These are phyloP conservation scores for Mythimna albipuncta DNA, from an alignment of 2,888 invertebrate species.

Conservation along the genomic window DNA sequence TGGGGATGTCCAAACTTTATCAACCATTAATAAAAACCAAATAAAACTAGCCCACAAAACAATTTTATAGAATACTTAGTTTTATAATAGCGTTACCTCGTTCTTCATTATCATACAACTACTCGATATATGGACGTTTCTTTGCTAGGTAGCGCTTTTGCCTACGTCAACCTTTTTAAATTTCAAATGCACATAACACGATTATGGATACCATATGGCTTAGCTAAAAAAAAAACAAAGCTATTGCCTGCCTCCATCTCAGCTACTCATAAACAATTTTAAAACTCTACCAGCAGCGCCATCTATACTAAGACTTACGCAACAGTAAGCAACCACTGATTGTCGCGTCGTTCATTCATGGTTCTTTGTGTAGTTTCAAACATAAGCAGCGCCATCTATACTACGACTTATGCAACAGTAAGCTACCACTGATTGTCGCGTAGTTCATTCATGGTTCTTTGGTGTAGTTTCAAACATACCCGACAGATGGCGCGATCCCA, in stretches of 20 bases:
- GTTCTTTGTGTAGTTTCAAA: constrained; percentile 18
- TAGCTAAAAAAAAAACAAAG: not conserved
- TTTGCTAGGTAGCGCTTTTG: not conserved
- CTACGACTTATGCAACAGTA: not conserved
- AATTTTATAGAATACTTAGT: too few relatives aligned
- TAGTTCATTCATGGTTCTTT: constrained; percentile 58
- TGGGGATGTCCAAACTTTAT: too few relatives aligned
- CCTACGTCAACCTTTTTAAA: not conserved
- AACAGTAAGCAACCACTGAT: too few relatives aligned
- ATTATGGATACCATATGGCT: not conserved
- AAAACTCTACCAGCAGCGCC: constrained; percentile 54
- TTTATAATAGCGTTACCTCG: too few relatives aligned
- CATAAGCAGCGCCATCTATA: constrained; percentile 54
- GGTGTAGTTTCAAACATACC: constrained; percentile 2
- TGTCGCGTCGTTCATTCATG: too few relatives aligned
- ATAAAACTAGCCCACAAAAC: too few relatives aligned
- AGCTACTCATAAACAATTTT: too few relatives aligned
- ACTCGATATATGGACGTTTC: not conserved
- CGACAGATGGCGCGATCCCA: constrained; percentile 56
- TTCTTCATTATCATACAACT: too few relatives aligned
- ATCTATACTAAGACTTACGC: constrained; percentile 49
- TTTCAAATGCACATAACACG: not conserved
- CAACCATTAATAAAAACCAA: too few relatives aligned
- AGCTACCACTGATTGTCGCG: not conserved
- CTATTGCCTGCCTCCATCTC: too few relatives aligned